Evolutionary conservation across 2,888 invertebrate species (phyloP).

Genomic region (Tyria jacobaeae): DNA sequence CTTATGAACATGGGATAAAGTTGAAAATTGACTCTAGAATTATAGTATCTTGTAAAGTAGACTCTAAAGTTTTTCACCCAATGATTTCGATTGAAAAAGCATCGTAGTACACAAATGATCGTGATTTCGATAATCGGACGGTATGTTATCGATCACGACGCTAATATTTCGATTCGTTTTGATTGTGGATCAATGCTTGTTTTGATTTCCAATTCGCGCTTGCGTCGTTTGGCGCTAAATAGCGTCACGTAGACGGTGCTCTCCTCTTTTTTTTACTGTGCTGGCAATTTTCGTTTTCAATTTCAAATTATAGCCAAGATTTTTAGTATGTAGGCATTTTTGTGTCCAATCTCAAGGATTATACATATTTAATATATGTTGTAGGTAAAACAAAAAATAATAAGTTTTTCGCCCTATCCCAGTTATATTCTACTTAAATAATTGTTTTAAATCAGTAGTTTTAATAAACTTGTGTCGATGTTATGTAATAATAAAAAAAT

Average conservation of each 20-base stretch:
- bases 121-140: slow-evolving; percentile 83
- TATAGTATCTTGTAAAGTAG: slow-evolving; percentile 32
- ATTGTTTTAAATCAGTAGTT: too few species aligned
- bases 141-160: slow-evolving; percentile 84
- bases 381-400: not conserved
- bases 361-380: too few species aligned
- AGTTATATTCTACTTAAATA: not conserved
- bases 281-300: slow-evolving; percentile 78
- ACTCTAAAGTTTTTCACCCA: slow-evolving; percentile 47
- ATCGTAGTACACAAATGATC: slow-evolving; percentile 72
- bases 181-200: slow-evolving; percentile 83
- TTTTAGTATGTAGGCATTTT: slow-evolving; percentile 43
- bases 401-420: not conserved
- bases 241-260: slow-evolving; percentile 80
- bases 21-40: slow-evolving; percentile 57
- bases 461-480: too few species aligned
- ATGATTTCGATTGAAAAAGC: slow-evolving; percentile 38
- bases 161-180: slow-evolving; percentile 82
- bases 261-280: slow-evolving; percentile 64
- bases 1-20: slow-evolving; percentile 53
- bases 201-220: slow-evolving; percentile 87
- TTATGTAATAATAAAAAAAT: slow-evolving; percentile 22
- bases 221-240: slow-evolving; percentile 83
- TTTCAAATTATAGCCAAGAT: slow-evolving; percentile 63
- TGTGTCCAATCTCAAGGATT: slow-evolving; percentile 15